These are phyloP conservation scores for Euura saliciscinereae DNA, from an alignment of 1,140 invertebrate genomes.

Conservation along the genomic window DNA sequence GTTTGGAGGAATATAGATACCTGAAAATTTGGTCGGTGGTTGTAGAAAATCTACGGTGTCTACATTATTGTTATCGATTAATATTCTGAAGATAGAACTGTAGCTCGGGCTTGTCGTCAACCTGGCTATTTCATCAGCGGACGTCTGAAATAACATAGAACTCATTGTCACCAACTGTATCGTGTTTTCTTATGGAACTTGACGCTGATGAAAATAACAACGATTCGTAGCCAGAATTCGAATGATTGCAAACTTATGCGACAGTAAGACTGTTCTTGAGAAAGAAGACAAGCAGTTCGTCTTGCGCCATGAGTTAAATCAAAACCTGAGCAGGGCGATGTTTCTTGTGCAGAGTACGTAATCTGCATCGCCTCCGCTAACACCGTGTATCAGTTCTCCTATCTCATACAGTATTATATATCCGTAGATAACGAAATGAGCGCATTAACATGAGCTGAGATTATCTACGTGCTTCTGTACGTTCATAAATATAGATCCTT, in stretches of 20 bases:
- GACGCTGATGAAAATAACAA: no score
- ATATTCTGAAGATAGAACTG: constrained; percentile 54
- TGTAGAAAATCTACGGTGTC: constrained; percentile 42
- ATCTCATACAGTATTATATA: constrained; percentile 5
- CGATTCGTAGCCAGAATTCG: no score
- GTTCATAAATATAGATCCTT: neutral
- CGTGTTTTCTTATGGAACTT: no score
- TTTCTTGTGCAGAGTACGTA: neutral
- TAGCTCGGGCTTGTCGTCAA: constrained; percentile 48
- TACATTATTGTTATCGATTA: constrained; percentile 44
- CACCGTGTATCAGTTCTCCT: neutral
- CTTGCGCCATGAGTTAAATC: neutral
- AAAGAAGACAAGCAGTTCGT: no score
- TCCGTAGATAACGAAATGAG: constrained; percentile 8
- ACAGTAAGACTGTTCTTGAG: no score
- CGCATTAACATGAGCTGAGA: constrained; percentile 3
- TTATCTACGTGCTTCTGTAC: neutral
- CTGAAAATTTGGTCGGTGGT: constrained; percentile 49
- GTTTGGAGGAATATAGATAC: constrained; percentile 24
- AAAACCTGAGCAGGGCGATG: neutral
- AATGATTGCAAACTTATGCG: no score
- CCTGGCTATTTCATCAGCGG: constrained; percentile 46
- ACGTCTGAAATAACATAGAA: constrained; percentile 36
- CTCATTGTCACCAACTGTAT: no score
- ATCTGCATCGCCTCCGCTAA: neutral